Base-by-base conservation (phyloP, 2,888 invertebrate species). In the Eulithis testata region DNA sequence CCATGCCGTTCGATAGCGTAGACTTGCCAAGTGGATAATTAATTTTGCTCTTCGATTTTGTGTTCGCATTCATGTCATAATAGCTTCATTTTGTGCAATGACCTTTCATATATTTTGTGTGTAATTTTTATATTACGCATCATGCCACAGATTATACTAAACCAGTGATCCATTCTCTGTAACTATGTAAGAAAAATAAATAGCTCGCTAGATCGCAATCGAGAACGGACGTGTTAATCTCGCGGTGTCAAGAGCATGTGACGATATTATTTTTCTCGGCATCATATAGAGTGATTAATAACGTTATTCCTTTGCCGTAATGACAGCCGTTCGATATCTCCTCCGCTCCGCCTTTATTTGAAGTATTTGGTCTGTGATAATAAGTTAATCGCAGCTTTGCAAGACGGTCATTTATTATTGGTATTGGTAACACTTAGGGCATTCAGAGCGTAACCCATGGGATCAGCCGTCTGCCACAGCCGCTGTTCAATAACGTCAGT, bases 221-320 rank as follows among this genome's bases (percentile, higher is more conserved):
- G 79, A 75, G 81, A 77, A 83, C 79, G 81, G 87, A 86, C 85
- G 91, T 89, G 89, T 90, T 91, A 91, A 91, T 92, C 90, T 88
- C 86, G 82, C 84, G 80, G 83, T 89, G 91, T 91, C 91, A 83
- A 77, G 83, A 88, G 80, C 91, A 91, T 88, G 87, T 90, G 91
- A 90, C 90, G 90, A 86, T 89, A 89, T 89, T 91, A 90, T 90
- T 91, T 89, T 89, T 86, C 88, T 77, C 84, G 75, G 85, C 83
- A 87, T 88, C 87, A 86, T 87, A 89, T 89, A 81, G 77, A 82
- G 83, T 90, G 90, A 92, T 92, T 91, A 92, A 91, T 92, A 91
- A 88, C 88, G 82, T 84, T 85, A 86, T 88, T 89, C 83, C 83
- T 83, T 87, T 83, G 76, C 80, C 80, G 76, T 86, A 87, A 87